phyloP scores from a whole-genome alignment of 2,888 invertebrate genomes.

The Kuschelorhynchus macadamiae region DNA sequence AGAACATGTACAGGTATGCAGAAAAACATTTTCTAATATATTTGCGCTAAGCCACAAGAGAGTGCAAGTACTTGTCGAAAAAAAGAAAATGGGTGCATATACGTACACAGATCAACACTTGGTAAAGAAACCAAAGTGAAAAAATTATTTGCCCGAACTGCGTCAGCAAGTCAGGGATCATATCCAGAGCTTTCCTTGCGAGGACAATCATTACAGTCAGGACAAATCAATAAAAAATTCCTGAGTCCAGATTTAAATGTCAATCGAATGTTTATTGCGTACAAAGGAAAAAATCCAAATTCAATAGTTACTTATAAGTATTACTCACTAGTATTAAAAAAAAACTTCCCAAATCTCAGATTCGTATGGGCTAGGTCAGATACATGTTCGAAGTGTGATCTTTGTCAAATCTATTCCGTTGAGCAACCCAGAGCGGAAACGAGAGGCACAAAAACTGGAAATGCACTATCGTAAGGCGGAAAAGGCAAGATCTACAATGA shows the following conservation, averaged over 20 bases:
- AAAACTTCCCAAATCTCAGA: conserved; percentile 6
- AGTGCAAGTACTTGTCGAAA: too few relatives aligned
- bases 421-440: not conserved
- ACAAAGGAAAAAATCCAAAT: conserved; percentile 13
- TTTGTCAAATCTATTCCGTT: not conserved
- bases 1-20: not conserved
- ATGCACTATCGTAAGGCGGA: not conserved
- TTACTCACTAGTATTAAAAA: conserved; percentile 16
- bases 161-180: too few relatives aligned
- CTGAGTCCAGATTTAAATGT: conserved; percentile 20
- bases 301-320: conserved; percentile 7
- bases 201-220: conserved; percentile 11
- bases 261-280: conserved; percentile 1
- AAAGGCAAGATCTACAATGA: too few relatives aligned
- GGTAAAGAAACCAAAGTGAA: conserved; percentile 13
- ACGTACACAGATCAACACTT: conserved; percentile 15
- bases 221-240: not conserved
- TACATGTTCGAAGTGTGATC: conserved; percentile 15
- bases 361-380: conserved; percentile 3
- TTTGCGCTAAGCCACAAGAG: too few relatives aligned
- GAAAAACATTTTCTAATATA: conserved; percentile 16
- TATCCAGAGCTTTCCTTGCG: too few relatives aligned
- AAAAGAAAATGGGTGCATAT: conserved; percentile 7
- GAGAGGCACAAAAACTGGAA: conserved; percentile 19
- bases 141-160: conserved; percentile 11